Base-by-base conservation (phyloP, 2,888 invertebrate genomes). In the Parochlus steinenii region DNA sequence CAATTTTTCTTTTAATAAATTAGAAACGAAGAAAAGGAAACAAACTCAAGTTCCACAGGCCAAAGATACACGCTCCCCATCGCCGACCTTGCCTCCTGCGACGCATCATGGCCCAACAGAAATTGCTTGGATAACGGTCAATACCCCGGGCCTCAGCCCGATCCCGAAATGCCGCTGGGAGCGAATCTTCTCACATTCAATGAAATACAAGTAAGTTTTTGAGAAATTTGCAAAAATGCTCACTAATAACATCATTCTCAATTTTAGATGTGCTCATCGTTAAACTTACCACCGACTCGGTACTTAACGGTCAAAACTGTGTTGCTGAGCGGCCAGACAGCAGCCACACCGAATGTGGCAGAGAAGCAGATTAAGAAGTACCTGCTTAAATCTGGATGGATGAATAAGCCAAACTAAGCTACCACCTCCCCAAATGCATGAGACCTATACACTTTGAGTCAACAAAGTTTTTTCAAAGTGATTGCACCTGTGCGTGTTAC, bases 221-320 rank as follows among this genome's bases (percentile, higher is more conserved):
- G 10, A 16, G 16, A 20, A 33, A 17, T 16, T 3, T 14, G 5
- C 11, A 2, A n/a, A 4, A 14, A 8, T 30, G 5, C 11, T 30
- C 6, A 17, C 15, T 30, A 7, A 16, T 37, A 25, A 20, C 16
- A 35, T 18, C 10, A 15, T 15, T n/a, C 8, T 26, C 12, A 5
- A 3, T 60, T 64, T 46, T 64, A 80, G 74, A 58, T 85, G 42
- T 86, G 85, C 58, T 64, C 69, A 35, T 62, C 73, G 39, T 67
- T 89, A 51, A 78, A 82, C 53, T 64, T 90, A 52, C 74, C 80
- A 46, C 83, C 89, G 42, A 75, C 83, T 39, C 83, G 82, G 56
- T 92, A 89, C 64, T 72, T 85, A 47, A 83, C 86, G 4, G 66
- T 89, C 56, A 92, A 92, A 61, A 78, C 87, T 10, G 70, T 86